Conservation (phyloP, 2,797 vertebrate species). For the Columba guinea region DNA sequence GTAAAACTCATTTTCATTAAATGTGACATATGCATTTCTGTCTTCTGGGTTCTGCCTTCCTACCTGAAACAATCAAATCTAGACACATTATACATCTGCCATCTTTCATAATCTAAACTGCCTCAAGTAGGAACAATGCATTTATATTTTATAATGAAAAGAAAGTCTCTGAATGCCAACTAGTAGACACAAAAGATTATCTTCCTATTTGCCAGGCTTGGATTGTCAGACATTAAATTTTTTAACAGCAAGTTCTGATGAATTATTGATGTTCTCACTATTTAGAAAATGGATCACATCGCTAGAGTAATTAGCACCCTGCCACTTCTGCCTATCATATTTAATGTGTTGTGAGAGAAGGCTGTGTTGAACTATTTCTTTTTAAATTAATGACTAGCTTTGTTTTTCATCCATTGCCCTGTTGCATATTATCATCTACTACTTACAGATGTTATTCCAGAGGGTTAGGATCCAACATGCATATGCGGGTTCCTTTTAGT, state of each 20-base stretch:
- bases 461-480: neutral
- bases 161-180: slow-evolving; percentile 74
- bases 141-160: slow-evolving; percentile 78
- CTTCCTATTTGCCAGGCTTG: slow-evolving; percentile 62
- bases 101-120: slow-evolving; percentile 73
- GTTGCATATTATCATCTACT: neutral
- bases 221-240: slow-evolving; percentile 75
- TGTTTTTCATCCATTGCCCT: slow-evolving; percentile 49
- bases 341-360: slow-evolving; percentile 69
- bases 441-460: neutral
- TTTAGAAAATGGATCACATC: slow-evolving; percentile 78
- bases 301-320: slow-evolving; percentile 78
- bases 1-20: slow-evolving; percentile 72
- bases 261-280: slow-evolving; percentile 79
- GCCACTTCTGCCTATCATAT: slow-evolving; percentile 71
- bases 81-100: slow-evolving; percentile 71
- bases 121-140: slow-evolving; percentile 61
- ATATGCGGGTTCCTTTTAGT: neutral
- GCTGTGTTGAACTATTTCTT: slow-evolving; percentile 43
- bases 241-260: slow-evolving; percentile 75
- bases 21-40: slow-evolving; percentile 63
- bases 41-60: slow-evolving; percentile 60
- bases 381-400: slow-evolving; percentile 31
- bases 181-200: slow-evolving; percentile 71
- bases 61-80: slow-evolving; percentile 70